Conservation (phyloP, 1,140 invertebrate genomes). For the Bombus balteatus region DNA sequence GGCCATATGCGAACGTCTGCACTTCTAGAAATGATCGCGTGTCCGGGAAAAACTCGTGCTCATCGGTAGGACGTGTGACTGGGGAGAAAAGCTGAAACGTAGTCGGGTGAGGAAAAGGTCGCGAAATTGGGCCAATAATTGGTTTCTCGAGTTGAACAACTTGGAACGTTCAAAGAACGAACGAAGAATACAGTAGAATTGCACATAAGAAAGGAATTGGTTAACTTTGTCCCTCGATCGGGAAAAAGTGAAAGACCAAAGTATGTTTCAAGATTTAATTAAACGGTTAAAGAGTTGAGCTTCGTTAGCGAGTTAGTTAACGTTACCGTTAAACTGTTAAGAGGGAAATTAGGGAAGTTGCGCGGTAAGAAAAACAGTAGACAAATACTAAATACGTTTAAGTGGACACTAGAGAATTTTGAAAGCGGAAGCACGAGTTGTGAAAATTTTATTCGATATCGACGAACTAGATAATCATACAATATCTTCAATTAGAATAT, state of each 20-base stretch:
- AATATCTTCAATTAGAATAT: too few species aligned
- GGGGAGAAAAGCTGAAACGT: neutral
- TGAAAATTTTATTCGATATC: too few species aligned
- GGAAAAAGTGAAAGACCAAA: neutral
- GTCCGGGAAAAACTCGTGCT: constrained; percentile 23
- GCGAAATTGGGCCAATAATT: constrained; percentile 19
- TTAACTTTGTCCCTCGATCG: neutral
- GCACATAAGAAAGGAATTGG: neutral
- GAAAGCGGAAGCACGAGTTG: neutral
- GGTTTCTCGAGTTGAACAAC: neutral
- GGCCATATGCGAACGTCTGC: constrained; percentile 32
- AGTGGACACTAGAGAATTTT: neutral
- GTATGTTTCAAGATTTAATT: neutral
- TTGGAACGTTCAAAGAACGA: neutral
- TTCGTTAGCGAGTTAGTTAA: neutral
- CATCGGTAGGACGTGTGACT: neutral
- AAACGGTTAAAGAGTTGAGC: neutral
- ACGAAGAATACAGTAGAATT: neutral
- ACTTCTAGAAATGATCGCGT: constrained; percentile 26
- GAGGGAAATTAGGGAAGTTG: neutral
- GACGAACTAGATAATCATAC: too few species aligned
- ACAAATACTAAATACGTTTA: neutral
- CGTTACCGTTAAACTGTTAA: neutral
- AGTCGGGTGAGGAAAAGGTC: too few species aligned
- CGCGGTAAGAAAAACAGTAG: neutral